Evolutionary conservation across 2,888 invertebrate genomes (phyloP).

Genomic region (Phalera bucephala): DNA sequence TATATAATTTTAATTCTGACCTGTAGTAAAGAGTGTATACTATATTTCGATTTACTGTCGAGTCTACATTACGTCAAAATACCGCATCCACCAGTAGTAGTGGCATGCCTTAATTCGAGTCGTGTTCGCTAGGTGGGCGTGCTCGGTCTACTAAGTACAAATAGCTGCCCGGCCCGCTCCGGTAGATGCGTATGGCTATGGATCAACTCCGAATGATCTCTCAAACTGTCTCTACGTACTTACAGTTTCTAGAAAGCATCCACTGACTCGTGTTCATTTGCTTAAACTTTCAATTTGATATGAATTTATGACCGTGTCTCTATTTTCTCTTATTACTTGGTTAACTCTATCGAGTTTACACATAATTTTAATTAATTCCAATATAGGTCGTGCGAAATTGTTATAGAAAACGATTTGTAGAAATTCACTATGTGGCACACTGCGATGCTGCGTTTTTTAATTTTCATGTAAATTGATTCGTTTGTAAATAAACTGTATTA

Average conservation of each 20-base stretch:
- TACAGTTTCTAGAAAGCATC: conserved; percentile 75
- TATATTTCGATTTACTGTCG: too few relatives aligned
- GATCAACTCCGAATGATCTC: conserved; percentile 40
- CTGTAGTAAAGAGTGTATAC: too few relatives aligned
- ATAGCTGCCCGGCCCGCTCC: conserved; percentile 42
- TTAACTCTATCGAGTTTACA: conserved; percentile 14
- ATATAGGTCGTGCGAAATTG: too few relatives aligned
- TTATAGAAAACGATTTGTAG: conserved; percentile 11
- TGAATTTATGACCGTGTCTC: conserved; percentile 56
- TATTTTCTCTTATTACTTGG: conserved; percentile 53
- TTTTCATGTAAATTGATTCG: too few relatives aligned
- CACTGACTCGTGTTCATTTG: conserved; percentile 63
- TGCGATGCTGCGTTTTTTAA: too few relatives aligned
- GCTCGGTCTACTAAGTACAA: conserved; percentile 63
- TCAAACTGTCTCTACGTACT: conserved; percentile 43
- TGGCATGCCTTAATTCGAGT: conserved; percentile 12
- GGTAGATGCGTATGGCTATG: conserved; percentile 44
- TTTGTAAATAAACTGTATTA: too few relatives aligned
- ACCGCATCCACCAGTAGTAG: conserved; percentile 33
- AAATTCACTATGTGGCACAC: neutral
- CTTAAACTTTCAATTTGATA: conserved; percentile 76
- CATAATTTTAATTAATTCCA: neutral
- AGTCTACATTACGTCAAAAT: conserved; percentile 16
- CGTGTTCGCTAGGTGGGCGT: conserved; percentile 53
- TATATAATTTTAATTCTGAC: too few relatives aligned